Base-by-base conservation (phyloP, 2,113 vertebrate genomes). In the Geothlypis trichas region DNA sequence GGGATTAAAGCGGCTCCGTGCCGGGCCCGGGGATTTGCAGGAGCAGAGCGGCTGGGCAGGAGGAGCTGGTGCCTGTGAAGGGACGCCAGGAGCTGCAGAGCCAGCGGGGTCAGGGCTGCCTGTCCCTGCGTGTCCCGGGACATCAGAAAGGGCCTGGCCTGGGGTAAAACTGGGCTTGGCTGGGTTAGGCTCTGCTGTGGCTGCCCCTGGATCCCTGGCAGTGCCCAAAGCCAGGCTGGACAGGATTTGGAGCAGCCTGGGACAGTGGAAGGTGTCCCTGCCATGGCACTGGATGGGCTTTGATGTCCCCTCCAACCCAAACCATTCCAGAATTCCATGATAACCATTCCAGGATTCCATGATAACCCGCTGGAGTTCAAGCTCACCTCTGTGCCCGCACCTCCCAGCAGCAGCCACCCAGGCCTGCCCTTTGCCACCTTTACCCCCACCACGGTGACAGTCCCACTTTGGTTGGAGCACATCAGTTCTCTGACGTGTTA, bases 261-360 rank as follows among this genome's bases (percentile, higher is more conserved):
- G 63, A 6, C 1, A 6, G 47, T 35, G 78, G 42, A 0, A 62
- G 63, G 21, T 62, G 69, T 49, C 41, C 71, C n/a, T 83, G 24
- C 69, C 39, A 15, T 81, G 61, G 46, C 0, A 26, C 1, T 0
- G 20, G 71, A 6, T 27, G 55, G 0, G 7, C 1, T 76, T 31
- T 41, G 2, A 76, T 26, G 35, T 49, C 16, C 21, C 26, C 4
- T 35, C 55, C 21, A 0, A 9, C 17, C 71, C 71, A 31, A 49
- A 42, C 11, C 27, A 3, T 19, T 28, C 58, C 8, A 3, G 20
- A 20, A 55, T 62, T 42, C n/a, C 30, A 1, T 5, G n/a, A 47
- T 55, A 35, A 47, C 23, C 37, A 3, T 19, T 28, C 58, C 8
- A 3, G 20, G 20, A 55, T 62, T 42, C n/a, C 30, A 1, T 5